Base-by-base conservation (phyloP, 2,797 vertebrate species). In the Neoniphon sammara region DNA sequence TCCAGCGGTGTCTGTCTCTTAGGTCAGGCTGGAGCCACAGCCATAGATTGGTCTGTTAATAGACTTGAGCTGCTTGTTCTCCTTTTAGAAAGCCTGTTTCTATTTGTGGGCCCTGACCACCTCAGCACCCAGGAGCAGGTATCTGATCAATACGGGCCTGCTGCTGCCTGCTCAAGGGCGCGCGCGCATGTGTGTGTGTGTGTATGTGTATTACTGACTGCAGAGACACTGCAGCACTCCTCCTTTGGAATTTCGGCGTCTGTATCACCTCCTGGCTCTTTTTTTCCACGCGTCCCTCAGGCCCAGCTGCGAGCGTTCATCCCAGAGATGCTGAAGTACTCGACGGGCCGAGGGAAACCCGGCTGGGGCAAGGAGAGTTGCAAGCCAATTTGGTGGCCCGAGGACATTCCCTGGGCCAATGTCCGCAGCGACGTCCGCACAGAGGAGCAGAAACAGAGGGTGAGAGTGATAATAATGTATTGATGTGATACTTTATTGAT, bases 361-460 rank as follows among this genome's bases (percentile, higher is more conserved):
- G 98, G 98, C 85, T 99, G 98, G 98, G 98, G 98, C 2, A 99
- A 99, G 80, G 98, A 99, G 87, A 99, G 97, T 93, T 99, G 98
- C 90, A 98, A 98, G 78, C 98, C 98, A 0, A 85, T 98, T 74
- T 99, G 98, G 98, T 99, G 98, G 98, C 98, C 98, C 0, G 97
- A 99, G 69, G 98, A 99, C 83, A 98, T 99, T 62, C 98, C 98
- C 0, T 99, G 98, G 98, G 98, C 98, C 77, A 99, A 99, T 0
- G 98, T 99, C 9, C 96, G 98, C 83, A 98, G 97, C 0, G 98
- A 99, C 0, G 98, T 99, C 54, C 97, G 98, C 77, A 96, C 97
- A 0, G 98, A 99, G 74, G 98, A 99, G 39, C 98, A 99, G 88
- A 99, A 99, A 85, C 97, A 98, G 87, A 91, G 97, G 93, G 98